Evolutionary conservation across 2,888 invertebrate genomes (phyloP), one percentile per base, ranked within the genome.

Genomic region (Cosmia trapezina): DNA sequence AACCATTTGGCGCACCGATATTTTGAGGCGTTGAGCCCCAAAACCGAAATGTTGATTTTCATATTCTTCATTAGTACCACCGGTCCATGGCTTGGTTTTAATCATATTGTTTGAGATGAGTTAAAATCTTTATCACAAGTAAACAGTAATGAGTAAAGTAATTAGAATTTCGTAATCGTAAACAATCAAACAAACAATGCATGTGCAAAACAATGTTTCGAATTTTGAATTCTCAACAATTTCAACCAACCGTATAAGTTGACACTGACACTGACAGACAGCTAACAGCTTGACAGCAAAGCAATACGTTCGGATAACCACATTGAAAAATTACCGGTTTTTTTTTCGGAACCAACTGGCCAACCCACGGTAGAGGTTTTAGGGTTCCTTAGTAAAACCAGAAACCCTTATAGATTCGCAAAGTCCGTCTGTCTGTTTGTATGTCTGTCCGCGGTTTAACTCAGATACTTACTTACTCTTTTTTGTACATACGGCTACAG

Each of bases 41-140:
- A 96, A 96, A 64, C 96, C 95, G 68, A 96, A 96, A 81, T 94
- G 94, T 82, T 96, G 96, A 0, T 96, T 96, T 86, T 96, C 95
- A 80, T 96, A 96, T 90, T 96, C 96, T 89, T 96, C 96, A 4
- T 94, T 92, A 22, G 91, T 91, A 17, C 96, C 96, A 60, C 96
- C 96, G 41, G 80, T 87, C 96, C 96, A 96, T 11, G 89, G 88
- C 64, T 89, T 84, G 12, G 90, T 91, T 87, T 92, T 92, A 53
- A 94, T 94, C 95, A 95, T 96, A 79, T 83, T 76, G 57, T 28
- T 49, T 49, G 8, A 28, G n/a, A n/a, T n/a, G n/a, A n/a, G n/a
- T n/a, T n/a, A n/a, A n/a, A 49, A 60, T 49, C 33, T 43, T 43
- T 59, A 17, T 63, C 19, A 41, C 28, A n/a, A 68, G 7, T 12